A percentile compares a stretch with the other conserved stretches of the same genome.
phyloP scores from a whole-genome alignment of 2,113 vertebrate species.

The Cariama cristata region DNA sequence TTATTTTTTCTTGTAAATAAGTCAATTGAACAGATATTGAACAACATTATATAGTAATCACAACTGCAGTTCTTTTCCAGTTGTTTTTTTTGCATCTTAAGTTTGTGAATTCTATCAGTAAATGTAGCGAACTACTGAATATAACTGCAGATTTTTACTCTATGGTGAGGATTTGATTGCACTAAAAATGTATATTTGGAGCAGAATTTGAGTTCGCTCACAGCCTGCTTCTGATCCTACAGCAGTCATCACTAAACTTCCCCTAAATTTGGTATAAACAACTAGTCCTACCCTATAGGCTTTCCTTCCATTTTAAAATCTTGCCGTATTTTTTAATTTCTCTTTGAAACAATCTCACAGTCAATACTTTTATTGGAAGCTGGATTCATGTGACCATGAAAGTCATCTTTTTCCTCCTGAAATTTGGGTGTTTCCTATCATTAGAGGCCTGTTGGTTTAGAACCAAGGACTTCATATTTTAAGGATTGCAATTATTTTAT shows the following conservation, averaged over 20 bases:
- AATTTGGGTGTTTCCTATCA: background rate
- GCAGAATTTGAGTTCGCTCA: background rate
- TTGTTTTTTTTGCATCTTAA: background rate
- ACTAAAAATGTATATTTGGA: background rate
- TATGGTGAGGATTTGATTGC: background rate
- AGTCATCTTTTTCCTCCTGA: background rate
- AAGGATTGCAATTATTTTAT: conserved; percentile 44
- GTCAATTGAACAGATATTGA: background rate
- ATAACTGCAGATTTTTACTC: background rate
- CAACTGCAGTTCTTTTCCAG: background rate
- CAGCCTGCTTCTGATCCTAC: background rate
- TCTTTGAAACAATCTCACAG: background rate
- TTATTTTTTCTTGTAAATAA: background rate
- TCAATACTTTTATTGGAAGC: background rate
- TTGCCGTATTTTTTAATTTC: background rate
- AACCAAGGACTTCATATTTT: background rate
- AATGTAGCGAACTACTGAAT: background rate
- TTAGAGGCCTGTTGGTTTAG: background rate
- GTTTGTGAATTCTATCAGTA: background rate
- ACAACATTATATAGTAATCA: background rate
- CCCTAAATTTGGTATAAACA: background rate
- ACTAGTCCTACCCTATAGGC: background rate
- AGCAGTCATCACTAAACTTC: background rate
- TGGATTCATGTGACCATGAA: background rate
- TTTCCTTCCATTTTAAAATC: background rate